Evolutionary conservation across 2,888 invertebrate genomes (phyloP).

Genomic region (Agrotis ipsilon): DNA sequence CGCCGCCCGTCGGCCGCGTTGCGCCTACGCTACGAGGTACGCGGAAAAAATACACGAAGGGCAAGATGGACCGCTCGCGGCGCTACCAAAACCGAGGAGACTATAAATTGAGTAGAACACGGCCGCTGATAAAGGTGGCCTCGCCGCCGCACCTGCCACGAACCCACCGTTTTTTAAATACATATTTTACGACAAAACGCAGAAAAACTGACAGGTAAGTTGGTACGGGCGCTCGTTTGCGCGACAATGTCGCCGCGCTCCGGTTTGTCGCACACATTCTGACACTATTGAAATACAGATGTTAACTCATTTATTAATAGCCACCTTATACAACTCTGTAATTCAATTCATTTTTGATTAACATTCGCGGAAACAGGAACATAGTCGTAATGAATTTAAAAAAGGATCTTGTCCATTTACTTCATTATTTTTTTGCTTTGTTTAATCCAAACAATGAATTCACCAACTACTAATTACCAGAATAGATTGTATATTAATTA

Average conservation of each 20-base stretch:
- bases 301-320: conserved; percentile 49
- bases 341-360: conserved; percentile 33
- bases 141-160: conserved; percentile 81
- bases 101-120: conserved; percentile 83
- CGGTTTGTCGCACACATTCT: conserved; percentile 54
- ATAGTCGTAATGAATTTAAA: background rate
- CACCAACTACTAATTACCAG: background rate
- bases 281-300: conserved; percentile 58
- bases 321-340: conserved; percentile 18
- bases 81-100: conserved; percentile 80
- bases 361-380: conserved; percentile 34
- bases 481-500: no score
- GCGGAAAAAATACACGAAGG: conserved; percentile 41
- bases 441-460: background rate
- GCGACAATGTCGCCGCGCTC: conserved; percentile 51
- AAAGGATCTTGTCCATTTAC: background rate
- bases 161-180: conserved; percentile 77
- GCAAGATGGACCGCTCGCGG: conserved; percentile 80
- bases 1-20: conserved; percentile 53
- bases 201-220: conserved; percentile 80
- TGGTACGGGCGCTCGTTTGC: conserved; percentile 55
- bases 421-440: conserved; percentile 8
- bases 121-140: conserved; percentile 81
- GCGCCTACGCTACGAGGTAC: conserved; percentile 42
- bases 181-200: conserved; percentile 83